These are phyloP conservation scores for Pemphredon lugubris DNA, from an alignment of 2,888 invertebrate genomes.

Conservation along the genomic window DNA sequence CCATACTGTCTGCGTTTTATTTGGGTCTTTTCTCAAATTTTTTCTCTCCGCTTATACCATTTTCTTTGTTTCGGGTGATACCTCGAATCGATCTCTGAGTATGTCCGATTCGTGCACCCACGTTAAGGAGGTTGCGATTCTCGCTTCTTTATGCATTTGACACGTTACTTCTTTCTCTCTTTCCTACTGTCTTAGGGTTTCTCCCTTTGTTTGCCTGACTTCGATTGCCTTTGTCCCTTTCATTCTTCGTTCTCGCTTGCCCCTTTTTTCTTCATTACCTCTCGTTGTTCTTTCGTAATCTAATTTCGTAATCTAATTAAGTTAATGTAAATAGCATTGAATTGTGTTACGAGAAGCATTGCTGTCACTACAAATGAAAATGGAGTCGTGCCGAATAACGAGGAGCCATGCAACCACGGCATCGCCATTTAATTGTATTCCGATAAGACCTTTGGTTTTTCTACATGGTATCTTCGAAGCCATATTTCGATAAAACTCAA, in stretches of 20 bases:
- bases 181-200: neutral
- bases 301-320: too few relatives aligned
- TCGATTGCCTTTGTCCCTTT: slow-evolving; percentile 26
- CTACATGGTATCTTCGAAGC: too few relatives aligned
- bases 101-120: slow-evolving; percentile 11
- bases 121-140: neutral
- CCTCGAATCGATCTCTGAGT: slow-evolving; percentile 22
- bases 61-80: neutral
- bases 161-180: neutral
- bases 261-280: slow-evolving; percentile 2
- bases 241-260: neutral
- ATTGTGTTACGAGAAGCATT: too few relatives aligned
- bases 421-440: too few relatives aligned
- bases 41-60: neutral
- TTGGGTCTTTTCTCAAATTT: neutral
- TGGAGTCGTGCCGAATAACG: too few relatives aligned
- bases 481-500: too few relatives aligned
- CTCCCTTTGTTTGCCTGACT: slow-evolving; percentile 7
- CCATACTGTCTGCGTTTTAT: neutral
- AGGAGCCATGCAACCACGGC: too few relatives aligned
- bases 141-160: neutral
- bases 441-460: too few relatives aligned
- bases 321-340: too few relatives aligned
- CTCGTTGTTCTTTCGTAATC: too few relatives aligned
- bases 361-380: too few relatives aligned